A percentile compares a stretch with the other conserved stretches of the same genome.
Evolutionary conservation across 2,113 vertebrate species (phyloP).

Genomic region (Hiodon alosoides): DNA sequence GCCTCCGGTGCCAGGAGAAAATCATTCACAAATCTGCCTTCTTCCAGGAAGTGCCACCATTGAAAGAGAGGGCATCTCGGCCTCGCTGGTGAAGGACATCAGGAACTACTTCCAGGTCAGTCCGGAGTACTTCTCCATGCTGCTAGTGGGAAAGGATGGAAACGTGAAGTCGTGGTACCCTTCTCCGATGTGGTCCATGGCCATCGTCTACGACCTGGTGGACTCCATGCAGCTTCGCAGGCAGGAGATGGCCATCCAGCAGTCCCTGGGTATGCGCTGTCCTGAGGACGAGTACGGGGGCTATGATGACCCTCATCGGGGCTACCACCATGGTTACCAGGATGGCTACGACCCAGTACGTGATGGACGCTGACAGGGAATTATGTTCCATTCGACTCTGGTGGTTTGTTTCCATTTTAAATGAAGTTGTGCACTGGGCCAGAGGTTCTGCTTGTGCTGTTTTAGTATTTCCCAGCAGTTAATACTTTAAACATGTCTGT

Average conservation of each 20-base stretch:
- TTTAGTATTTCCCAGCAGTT: background rate
- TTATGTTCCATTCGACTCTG: background rate
- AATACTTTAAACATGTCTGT: background rate
- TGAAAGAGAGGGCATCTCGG: slow-evolving; percentile 72
- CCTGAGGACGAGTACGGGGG: slow-evolving; percentile 77
- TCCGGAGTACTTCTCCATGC: slow-evolving; percentile 84
- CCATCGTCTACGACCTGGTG: slow-evolving; percentile 78
- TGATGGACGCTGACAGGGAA: slow-evolving; percentile 64
- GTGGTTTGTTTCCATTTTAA: slow-evolving; percentile 13
- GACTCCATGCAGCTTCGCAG: slow-evolving; percentile 86
- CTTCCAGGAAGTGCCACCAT: slow-evolving; percentile 72
- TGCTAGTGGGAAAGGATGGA: slow-evolving; percentile 84
- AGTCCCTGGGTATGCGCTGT: slow-evolving; percentile 79
- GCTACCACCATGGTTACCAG: slow-evolving; percentile 75
- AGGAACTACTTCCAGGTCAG: slow-evolving; percentile 84
- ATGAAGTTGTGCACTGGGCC: background rate
- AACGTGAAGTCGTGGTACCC: slow-evolving; percentile 89
- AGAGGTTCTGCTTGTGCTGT: background rate
- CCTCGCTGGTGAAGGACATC: slow-evolving; percentile 75
- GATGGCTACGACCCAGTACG: slow-evolving; percentile 73
- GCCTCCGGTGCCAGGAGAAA: no score
- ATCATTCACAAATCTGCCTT: background rate
- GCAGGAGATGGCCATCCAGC: slow-evolving; percentile 87
- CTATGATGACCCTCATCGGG: slow-evolving; percentile 74
- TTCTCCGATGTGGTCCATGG: slow-evolving; percentile 87